A percentile compares a stretch with the other conserved stretches of the same genome.
phyloP scores from a whole-genome alignment of 2,888 invertebrate species.

The Phorcus lineatus region DNA sequence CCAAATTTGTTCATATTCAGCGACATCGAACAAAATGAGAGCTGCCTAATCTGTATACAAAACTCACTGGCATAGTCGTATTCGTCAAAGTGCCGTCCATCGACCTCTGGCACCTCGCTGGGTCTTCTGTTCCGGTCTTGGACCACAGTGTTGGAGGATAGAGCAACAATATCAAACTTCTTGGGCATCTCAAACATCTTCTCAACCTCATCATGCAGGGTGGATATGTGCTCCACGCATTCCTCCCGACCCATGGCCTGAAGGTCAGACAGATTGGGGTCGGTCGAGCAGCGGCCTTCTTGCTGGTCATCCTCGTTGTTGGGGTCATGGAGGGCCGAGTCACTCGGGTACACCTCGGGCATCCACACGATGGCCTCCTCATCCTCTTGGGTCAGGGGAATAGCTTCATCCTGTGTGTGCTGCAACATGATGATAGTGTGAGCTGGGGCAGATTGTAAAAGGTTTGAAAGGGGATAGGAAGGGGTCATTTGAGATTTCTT shows the following conservation, averaged over 20 bases:
- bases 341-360: background rate
- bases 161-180: conserved; percentile 44
- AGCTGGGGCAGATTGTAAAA: no score
- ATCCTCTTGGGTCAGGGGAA: conserved; percentile 30
- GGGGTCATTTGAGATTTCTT: no score
- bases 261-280: background rate
- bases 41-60: no score
- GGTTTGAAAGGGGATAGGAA: no score
- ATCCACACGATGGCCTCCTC: conserved; percentile 22
- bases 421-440: background rate
- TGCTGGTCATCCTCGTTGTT: background rate
- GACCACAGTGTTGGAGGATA: conserved; percentile 33
- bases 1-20: no score
- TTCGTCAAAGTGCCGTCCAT: conserved; percentile 49
- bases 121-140: conserved; percentile 24
- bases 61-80: conserved; percentile 52
- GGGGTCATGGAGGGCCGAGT: background rate
- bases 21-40: no score
- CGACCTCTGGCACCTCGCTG: conserved; percentile 39
- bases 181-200: conserved; percentile 49
- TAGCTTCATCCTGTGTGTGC: conserved; percentile 36
- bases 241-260: conserved; percentile 35
- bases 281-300: background rate
- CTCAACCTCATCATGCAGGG: conserved; percentile 53
- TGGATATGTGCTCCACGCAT: conserved; percentile 30